Base-by-base conservation (phyloP, 2,797 vertebrate genomes). In the Falco naumanni region DNA sequence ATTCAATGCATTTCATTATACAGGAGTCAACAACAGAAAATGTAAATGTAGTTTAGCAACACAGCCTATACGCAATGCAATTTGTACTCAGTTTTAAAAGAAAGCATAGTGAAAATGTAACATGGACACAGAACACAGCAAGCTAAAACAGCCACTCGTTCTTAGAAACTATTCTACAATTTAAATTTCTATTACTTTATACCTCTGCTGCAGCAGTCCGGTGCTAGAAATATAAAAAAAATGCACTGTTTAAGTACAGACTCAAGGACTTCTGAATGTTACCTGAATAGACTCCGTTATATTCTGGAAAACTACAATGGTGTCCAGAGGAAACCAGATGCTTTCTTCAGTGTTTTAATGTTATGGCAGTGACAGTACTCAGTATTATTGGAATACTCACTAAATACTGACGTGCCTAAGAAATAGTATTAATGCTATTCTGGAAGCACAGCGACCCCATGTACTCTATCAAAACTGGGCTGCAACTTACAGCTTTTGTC, bases 1-100 rank as follows among this genome's bases (percentile, higher is more conserved):
- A 26, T 1, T 13, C 13, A 10, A 33, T 3, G 4, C 28, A 1
- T 39, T 74, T 64, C 57, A 21, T 53, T 60, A 29, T 0, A 61
- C 5, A 5, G 16, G 12, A 85, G 41, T 0, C 80, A 47, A 54
- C n/a, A 80, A 72, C 11, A 68, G 76, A 56, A 89, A 60, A 66
- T 0, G 0, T 21, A 63, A 33, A n/a, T 10, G 28, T 8, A 19
- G 37, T 63, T 85, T 45, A 83, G 34, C 48, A 83, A 43, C 22
- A 22, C 1, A 41, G 39, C 28, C 43, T 65, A 6, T 6, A 20
- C 16, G 24, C 24, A 8, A 26, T 25, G 16, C 12, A 84, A 31
- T 47, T 24, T 20, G 20, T 48, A 81, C 47, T 29, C 54, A 16
- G 6, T 2, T 61, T 54, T 34, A 61, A 45, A 82, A 85, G 17